These are phyloP conservation scores for Drosophila koepferae DNA, from an alignment of 2,888 invertebrate genomes.

Conservation along the genomic window DNA sequence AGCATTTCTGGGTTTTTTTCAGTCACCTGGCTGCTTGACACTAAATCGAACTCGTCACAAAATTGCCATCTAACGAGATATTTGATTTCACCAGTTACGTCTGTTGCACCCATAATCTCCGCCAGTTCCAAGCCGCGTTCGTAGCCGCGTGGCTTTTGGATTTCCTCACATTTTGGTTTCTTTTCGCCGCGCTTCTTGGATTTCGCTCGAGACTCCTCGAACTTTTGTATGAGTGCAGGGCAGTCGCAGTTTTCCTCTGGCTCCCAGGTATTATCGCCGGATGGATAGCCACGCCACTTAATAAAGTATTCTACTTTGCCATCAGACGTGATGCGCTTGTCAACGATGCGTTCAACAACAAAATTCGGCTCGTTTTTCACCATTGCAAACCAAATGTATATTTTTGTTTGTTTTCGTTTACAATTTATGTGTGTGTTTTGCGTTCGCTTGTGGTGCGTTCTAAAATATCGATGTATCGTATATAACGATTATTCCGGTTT, in stretches of 20 bases:
- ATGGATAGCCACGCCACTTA: conserved; percentile 93
- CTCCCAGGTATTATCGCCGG: conserved; percentile 97
- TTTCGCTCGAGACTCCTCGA: conserved; percentile 90
- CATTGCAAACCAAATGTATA: conserved; percentile 53
- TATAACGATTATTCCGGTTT: not conserved
- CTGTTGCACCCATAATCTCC: conserved; percentile 95
- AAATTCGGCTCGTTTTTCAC: conserved; percentile 88
- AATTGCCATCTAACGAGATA: conserved; percentile 95
- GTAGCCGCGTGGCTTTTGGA: conserved; percentile 90
- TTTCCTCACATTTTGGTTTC: conserved; percentile 86
- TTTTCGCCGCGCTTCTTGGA: conserved; percentile 86
- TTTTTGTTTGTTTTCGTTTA: conserved; percentile 13
- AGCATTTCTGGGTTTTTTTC: conserved; percentile 88
- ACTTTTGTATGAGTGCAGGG: conserved; percentile 93
- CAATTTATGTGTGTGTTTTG: conserved; percentile 11
- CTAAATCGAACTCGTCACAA: conserved; percentile 89
- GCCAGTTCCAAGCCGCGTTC: conserved; percentile 92
- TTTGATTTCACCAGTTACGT: conserved; percentile 94
- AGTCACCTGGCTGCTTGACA: conserved; percentile 88
- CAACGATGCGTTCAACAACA: conserved; percentile 95
- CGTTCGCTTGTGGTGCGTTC: conserved; percentile 14
- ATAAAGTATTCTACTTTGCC: conserved; percentile 90
- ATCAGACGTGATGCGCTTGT: conserved; percentile 89
- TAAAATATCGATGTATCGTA: conserved; percentile 5
- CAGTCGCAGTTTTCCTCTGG: conserved; percentile 97